These are phyloP conservation scores for Calameuta filiformis DNA, from an alignment of 2,888 invertebrate species.

Conservation along the genomic window DNA sequence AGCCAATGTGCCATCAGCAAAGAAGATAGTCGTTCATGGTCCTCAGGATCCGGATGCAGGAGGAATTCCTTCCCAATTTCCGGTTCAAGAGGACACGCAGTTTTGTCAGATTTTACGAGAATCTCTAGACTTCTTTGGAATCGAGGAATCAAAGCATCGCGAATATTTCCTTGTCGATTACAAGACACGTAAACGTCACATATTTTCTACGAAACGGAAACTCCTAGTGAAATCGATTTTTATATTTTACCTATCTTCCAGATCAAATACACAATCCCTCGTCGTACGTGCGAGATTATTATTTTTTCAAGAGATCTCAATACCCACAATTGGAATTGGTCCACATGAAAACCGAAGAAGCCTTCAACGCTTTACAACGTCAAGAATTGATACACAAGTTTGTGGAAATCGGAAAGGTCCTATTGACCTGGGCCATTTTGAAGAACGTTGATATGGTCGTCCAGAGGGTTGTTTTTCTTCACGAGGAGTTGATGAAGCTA, in stretches of 20 bases:
- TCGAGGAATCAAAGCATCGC: slow-evolving; percentile 88
- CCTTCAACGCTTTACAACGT: slow-evolving; percentile 88
- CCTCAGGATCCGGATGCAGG: slow-evolving; percentile 89
- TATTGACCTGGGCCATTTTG: slow-evolving; percentile 90
- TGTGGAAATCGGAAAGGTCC: slow-evolving; percentile 96
- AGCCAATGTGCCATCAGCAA: slow-evolving; percentile 98
- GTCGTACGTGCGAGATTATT: slow-evolving; percentile 93
- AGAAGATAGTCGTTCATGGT: slow-evolving; percentile 98
- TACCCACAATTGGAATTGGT: slow-evolving; percentile 96
- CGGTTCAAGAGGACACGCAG: slow-evolving; percentile 97
- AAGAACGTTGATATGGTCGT: slow-evolving; percentile 96
- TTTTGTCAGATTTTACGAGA: slow-evolving; percentile 95
- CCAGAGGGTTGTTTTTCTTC: slow-evolving; percentile 96
- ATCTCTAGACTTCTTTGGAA: slow-evolving; percentile 96
- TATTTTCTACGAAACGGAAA: neutral
- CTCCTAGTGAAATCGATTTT: neutral
- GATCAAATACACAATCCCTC: slow-evolving; percentile 97
- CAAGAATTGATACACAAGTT: slow-evolving; percentile 94
- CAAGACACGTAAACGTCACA: slow-evolving; percentile 85
- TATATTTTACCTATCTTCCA: slow-evolving; percentile 60
- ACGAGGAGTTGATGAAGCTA: slow-evolving; percentile 98
- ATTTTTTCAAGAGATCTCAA: slow-evolving; percentile 88
- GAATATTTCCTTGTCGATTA: slow-evolving; percentile 97
- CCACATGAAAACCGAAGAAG: slow-evolving; percentile 92
- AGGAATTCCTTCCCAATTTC: slow-evolving; percentile 98